These are phyloP conservation scores for Perizoma flavofasciatum DNA, from an alignment of 2,888 invertebrate genomes.

Conservation along the genomic window DNA sequence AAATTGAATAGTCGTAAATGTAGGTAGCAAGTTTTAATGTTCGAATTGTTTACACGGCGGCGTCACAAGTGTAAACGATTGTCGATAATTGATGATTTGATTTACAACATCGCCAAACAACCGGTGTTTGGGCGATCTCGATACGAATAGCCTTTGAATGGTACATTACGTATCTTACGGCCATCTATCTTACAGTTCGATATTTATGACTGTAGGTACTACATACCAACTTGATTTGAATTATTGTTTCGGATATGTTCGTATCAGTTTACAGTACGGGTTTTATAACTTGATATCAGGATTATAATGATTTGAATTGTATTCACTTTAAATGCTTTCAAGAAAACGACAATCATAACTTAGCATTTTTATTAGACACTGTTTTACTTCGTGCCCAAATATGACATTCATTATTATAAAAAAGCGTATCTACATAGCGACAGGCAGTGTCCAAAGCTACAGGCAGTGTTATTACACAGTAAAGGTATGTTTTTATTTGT, in stretches of 20 bases:
- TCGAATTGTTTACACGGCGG: constrained; percentile 81
- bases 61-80: constrained; percentile 82
- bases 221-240: constrained; percentile 35
- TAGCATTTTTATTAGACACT: constrained; percentile 1
- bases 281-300: constrained; percentile 17
- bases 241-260: constrained; percentile 33
- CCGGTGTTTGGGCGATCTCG: constrained; percentile 78
- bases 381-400: no score
- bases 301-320: constrained; percentile 4
- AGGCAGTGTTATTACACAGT: no score
- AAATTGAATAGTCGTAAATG: constrained; percentile 79
- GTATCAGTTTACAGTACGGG: constrained; percentile 31
- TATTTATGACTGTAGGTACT: constrained; percentile 36
- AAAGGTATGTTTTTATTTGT: no score
- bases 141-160: constrained; percentile 71
- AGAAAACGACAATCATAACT: constrained; percentile 1
- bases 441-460: no score
- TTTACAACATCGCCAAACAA: constrained; percentile 83
- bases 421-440: no score
- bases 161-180: constrained; percentile 57
- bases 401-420: no score
- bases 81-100: constrained; percentile 84
- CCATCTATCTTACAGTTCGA: constrained; percentile 42
- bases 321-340: constrained; percentile 1
- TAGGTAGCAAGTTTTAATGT: constrained; percentile 80